Evolutionary conservation across 1,140 invertebrate species (phyloP).

Genomic region (Pseudomyrmex gracilis): DNA sequence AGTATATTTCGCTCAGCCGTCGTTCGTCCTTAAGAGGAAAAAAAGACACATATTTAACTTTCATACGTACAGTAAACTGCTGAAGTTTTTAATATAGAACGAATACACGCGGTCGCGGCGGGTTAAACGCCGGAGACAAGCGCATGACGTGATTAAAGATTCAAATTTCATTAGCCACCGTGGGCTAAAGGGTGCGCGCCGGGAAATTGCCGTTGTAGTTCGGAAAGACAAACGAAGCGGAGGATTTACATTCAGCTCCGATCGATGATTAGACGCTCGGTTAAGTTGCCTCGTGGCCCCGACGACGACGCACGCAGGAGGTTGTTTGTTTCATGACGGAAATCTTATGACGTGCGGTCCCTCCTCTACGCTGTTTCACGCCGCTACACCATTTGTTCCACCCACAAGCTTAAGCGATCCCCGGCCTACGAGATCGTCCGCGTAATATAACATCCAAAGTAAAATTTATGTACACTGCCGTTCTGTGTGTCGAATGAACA

Average conservation of each 20-base stretch:
- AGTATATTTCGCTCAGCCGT: neutral
- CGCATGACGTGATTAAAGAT: constrained; percentile 51
- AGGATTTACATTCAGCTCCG: constrained; percentile 65
- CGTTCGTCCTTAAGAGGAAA: constrained; percentile 6
- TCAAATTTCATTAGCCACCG: constrained; percentile 61
- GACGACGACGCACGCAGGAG: constrained; percentile 27
- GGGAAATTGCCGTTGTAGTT: constrained; percentile 20
- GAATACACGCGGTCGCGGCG: neutral
- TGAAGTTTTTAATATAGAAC: neutral
- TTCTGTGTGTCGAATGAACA: constrained; percentile 63
- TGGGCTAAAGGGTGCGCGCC: constrained; percentile 37
- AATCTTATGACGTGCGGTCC: constrained; percentile 73
- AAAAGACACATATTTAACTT: neutral
- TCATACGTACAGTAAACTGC: neutral
- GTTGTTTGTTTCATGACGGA: constrained; percentile 73
- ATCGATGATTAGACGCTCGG: constrained; percentile 65
- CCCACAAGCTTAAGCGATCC: constrained; percentile 63
- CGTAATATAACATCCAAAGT: constrained; percentile 63
- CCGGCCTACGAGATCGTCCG: constrained; percentile 46
- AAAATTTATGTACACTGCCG: constrained; percentile 63
- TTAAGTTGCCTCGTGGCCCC: constrained; percentile 68
- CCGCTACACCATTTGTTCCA: constrained; percentile 74
- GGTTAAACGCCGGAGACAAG: constrained; percentile 28
- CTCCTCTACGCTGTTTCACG: constrained; percentile 70
- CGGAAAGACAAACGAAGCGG: constrained; percentile 63